Base-by-base conservation (phyloP, 2,113 vertebrate species). In the Craseonycteris thonglongyai region DNA sequence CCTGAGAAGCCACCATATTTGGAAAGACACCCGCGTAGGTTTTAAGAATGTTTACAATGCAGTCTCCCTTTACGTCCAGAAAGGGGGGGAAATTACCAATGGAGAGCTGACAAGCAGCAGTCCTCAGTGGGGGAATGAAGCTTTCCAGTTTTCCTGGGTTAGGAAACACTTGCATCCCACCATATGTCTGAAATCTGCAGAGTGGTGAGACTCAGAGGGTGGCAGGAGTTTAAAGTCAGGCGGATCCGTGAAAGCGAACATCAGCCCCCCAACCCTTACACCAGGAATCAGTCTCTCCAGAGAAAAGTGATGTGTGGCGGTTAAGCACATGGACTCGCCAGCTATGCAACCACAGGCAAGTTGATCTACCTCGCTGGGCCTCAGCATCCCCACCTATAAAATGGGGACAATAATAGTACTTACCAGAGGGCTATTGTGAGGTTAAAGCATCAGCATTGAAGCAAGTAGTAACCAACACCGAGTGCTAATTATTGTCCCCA, bases 1-100 rank as follows among this genome's bases (percentile, higher is more conserved):
- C 83, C 91, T 24, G 71, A 83, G 59, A 96, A 54, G 83, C 84
- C 8, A 0, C 96, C 93, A 84, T 97, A 97, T 97, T 97, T 96
- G 96, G 96, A 96, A 54, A 95, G 95, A 75, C 1, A 9, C 74
- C 54, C 0, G 14, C 22, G 30, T 78, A 66, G 74, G 58, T 87
- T 96, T 28, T 40, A 54, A 88, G 75, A 74, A 69, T 85, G 91
- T 96, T 97, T 93, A 91, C 30, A 45, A 10, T 0, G 4, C 15
- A 13, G 40, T 83, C 69, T 90, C 58, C 40, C 66, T 54, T 30
- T 22, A 24, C 38, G 35, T 63, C 86, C 75, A 38, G 78, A 71
- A 94, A 96, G 65, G 91, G 65, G 68, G 58, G 45, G 81, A 93
- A 63, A 58, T 35, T 21, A n/a, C 68, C 68, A 71, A 38, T 10